Evolutionary conservation across 1,140 invertebrate genomes (phyloP), one percentile per base, ranked within the genome.

Genomic region (Dendroctonus ponderosae): DNA sequence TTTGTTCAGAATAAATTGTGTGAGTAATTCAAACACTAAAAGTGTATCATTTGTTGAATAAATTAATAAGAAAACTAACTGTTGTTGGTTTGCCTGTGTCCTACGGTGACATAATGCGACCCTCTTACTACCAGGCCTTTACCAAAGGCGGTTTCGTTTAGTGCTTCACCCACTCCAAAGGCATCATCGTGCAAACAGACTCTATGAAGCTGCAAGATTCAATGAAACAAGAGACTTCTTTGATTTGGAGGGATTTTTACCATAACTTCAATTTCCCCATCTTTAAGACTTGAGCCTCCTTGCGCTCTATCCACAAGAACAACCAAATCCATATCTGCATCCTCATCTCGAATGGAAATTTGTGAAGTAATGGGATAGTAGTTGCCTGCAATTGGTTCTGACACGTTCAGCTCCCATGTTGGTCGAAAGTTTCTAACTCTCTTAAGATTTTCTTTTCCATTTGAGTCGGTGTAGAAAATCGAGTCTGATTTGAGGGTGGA

Each of bases 331-430:
- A 82, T 69, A 9, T 81, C 77, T 0, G 75, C 76, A 2, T 79
- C 73, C 46, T 81, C 70, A 76, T 89, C 88, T 46, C 82, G 80
- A 0, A 94, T 78, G 5, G 84, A 82, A 12, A 97, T 94, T 59
- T 89, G 85, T 7, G 89, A 89, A 14, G 92, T 96, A 0, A 98
- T 84, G 0, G 97, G 97, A 79, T 94, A 98, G 79, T 97, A 98
- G 79, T 98, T 98, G 0, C 88, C 90, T 48, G 92, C 81, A 0
- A 92, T 80, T 11, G 85, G 79, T 63, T 97, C 89, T 0, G 83
- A 78, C 15, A 94, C 56, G 0, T 81, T 76, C 0, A 87, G 6
- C 44, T 82, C 80, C 87, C 87, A 98, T 4, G 90, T 89, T 6
- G 89, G 86, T 26, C 94, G 79, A 57, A 84, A 84, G 75, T 97